A percentile compares a stretch with the other conserved stretches of the same genome.
Evolutionary conservation across 2,888 invertebrate genomes (phyloP).

Genomic region (Parasteatoda lunata): DNA sequence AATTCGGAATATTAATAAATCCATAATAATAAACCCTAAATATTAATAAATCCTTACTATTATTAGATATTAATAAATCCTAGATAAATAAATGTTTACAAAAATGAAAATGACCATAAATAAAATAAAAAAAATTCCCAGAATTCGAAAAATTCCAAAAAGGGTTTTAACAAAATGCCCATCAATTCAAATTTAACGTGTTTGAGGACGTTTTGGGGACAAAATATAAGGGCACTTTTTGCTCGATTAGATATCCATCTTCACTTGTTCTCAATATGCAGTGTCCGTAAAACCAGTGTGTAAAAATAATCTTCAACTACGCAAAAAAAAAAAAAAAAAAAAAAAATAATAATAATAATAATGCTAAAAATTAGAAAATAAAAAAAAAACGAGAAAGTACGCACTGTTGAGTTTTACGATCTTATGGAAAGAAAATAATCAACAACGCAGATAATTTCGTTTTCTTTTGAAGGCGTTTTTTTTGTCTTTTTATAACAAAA

Average conservation of each 20-base stretch:
- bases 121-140: too few relatives aligned
- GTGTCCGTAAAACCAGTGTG: constrained; percentile 35
- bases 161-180: too few relatives aligned
- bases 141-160: too few relatives aligned
- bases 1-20: too few relatives aligned
- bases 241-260: neutral
- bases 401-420: constrained; percentile 38
- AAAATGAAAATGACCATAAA: too few relatives aligned
- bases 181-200: too few relatives aligned
- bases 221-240: neutral
- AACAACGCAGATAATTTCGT: constrained; percentile 23
- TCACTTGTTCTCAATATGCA: constrained; percentile 37
- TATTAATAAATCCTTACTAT: too few relatives aligned
- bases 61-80: too few relatives aligned
- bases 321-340: constrained; percentile 16
- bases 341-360: too few relatives aligned
- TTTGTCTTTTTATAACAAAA: constrained; percentile 14
- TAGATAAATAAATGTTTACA: too few relatives aligned
- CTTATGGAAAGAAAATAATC: constrained; percentile 16
- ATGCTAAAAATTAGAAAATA: neutral
- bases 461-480: constrained; percentile 36
- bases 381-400: constrained; percentile 29
- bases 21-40: too few relatives aligned
- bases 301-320: constrained; percentile 36
- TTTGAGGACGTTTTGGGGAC: too few relatives aligned